Evolutionary conservation across 2,113 vertebrate species (phyloP), one percentile per base, ranked within the genome.

Genomic region (Sylvilagus bachmani): DNA sequence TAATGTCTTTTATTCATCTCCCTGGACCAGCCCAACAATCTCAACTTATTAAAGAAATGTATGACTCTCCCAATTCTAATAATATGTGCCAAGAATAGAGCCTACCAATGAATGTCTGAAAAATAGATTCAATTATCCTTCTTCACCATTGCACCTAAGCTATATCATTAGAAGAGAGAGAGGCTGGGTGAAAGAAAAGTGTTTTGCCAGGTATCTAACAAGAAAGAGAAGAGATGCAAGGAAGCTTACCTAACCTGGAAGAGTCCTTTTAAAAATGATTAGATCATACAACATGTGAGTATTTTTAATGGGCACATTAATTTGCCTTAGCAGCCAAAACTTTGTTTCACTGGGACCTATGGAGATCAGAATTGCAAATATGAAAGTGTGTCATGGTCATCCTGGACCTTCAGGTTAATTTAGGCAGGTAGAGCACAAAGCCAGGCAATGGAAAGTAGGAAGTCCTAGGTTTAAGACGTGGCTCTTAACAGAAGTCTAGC

Each of bases 1-100:
- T 89, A 27, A 69, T 71, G 66, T 82, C 96, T 96, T 67, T 89
- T 91, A 96, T 94, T 90, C 94, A 94, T 62, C 92, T 95, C 88
- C 95, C 49, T 75, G 86, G 66, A 87, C 93, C 75, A 96, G 89
- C 44, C 77, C 74, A 90, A 81, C 27, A 64, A 31, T 24, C 78
- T 86, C 49, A 31, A 27, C 80, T 83, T 38, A 38, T 87, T 92
- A 84, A 84, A 55, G 83, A 91, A 94, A 96, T 27, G 1, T 51
- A 53, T 93, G 64, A 24, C 70, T 21, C 24, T 73, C 74, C 96
- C 79, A 93, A 33, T 95, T 95, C 86, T 25, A 96, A 96, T 81
- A 95, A 94, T 88, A 64, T 3, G 70, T 86, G 79, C 77, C 95
- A 78, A 92, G 85, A 97, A 97, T 58, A 91, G 82, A 90, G 86